Conservation (phyloP, 1,140 invertebrate genomes). For the Microvelia longipes region DNA sequence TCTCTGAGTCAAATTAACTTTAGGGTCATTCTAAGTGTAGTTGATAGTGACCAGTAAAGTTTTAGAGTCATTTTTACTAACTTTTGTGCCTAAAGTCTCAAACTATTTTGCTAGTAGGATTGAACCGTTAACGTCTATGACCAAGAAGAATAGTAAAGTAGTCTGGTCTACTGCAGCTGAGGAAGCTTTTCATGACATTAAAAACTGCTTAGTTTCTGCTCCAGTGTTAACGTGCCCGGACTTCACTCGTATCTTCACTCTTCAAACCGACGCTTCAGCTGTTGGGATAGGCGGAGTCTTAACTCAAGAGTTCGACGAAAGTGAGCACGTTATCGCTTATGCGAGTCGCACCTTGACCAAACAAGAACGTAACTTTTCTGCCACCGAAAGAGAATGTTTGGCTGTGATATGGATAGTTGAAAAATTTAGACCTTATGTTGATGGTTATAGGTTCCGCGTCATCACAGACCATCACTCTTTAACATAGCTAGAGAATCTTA, state of each 20-base stretch:
- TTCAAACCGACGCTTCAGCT: conserved; percentile 23
- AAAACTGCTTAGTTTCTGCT: conserved; percentile 18
- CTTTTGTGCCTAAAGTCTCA: too few species aligned
- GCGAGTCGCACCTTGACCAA: conserved; percentile 28
- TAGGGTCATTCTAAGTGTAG: too few species aligned
- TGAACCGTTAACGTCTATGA: conserved; percentile 20
- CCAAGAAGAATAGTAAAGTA: conserved; percentile 1
- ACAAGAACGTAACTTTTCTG: conserved; percentile 30
- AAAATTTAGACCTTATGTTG: conserved; percentile 25
- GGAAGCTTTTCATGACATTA: conserved; percentile 20
- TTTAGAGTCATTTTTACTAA: too few species aligned
- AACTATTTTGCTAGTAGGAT: conserved; percentile 26
- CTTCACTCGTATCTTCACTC: conserved; percentile 20
- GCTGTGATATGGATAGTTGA: conserved; percentile 30
- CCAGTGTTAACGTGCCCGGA: conserved; percentile 21
- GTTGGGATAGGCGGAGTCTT: conserved; percentile 23
- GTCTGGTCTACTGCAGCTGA: not conserved
- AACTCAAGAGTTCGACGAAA: conserved; percentile 19
- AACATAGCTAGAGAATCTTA: conserved; percentile 31
- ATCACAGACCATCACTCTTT: conserved; percentile 33
- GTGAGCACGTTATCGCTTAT: conserved; percentile 27
- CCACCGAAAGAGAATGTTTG: conserved; percentile 32
- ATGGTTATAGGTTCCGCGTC: conserved; percentile 27
- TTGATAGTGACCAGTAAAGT: too few species aligned
- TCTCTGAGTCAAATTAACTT: too few species aligned